Percentiles rank a stretch among this genome's conserved stretches.
Conservation (phyloP, 1,140 invertebrate genomes). For the Drosophila santomea region DNA sequence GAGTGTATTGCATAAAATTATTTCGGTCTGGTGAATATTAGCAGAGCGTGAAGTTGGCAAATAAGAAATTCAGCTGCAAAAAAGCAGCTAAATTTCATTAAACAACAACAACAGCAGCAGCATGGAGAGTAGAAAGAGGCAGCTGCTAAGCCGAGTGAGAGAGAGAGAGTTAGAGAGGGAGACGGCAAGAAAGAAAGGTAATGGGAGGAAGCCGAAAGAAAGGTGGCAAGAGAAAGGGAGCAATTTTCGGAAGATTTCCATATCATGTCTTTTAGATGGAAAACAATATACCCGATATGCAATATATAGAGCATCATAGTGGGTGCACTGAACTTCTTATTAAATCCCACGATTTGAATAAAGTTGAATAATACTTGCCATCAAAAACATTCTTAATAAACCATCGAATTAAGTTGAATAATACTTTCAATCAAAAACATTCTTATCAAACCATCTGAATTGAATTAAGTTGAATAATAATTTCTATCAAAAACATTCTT, state of each 20-base stretch:
- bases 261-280: neutral
- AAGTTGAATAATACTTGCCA: too few relatives aligned
- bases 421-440: too few relatives aligned
- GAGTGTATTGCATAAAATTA: conserved; percentile 84
- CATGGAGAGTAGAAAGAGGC: conserved; percentile 51
- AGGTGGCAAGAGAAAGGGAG: conserved; percentile 18
- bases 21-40: conserved; percentile 85
- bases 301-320: neutral
- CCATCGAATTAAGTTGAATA: too few relatives aligned
- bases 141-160: conserved; percentile 25
- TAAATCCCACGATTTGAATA: too few relatives aligned
- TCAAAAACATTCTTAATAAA: too few relatives aligned
- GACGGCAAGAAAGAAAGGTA: conserved; percentile 8
- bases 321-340: conserved; percentile 15
- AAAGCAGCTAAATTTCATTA: conserved; percentile 73
- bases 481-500: neutral
- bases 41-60: conserved; percentile 85
- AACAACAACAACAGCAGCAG: conserved; percentile 55
- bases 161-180: conserved; percentile 8
- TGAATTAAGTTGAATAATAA: too few relatives aligned
- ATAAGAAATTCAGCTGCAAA: conserved; percentile 79
- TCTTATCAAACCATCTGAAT: too few relatives aligned
- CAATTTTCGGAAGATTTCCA: neutral
- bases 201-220: conserved; percentile 14
- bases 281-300: neutral